Percentiles rank a stretch among this genome's conserved stretches.
phyloP scores from a whole-genome alignment of 2,888 invertebrate genomes.

The Rhorus exstirpatorius region DNA sequence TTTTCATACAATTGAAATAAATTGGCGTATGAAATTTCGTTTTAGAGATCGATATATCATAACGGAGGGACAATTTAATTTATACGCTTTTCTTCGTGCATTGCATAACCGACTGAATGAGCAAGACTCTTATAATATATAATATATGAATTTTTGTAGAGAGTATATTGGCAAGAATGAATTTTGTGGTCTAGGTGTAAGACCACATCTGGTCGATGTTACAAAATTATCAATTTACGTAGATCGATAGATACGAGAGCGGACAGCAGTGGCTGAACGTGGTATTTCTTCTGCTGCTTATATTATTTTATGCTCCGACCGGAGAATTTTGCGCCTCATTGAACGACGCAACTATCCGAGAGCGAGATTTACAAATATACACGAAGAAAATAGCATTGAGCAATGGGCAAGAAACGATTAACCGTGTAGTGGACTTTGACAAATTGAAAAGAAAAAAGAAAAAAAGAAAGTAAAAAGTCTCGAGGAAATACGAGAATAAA shows the following conservation, averaged over 20 bases:
- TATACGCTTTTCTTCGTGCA: conserved; percentile 42
- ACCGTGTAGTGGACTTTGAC: conserved; percentile 31
- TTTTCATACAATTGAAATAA: too few species aligned
- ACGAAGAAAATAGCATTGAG: conserved; percentile 52
- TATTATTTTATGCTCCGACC: background rate
- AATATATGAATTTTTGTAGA: conserved; percentile 45
- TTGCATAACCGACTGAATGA: conserved; percentile 25
- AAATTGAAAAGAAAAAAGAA: conserved; percentile 20
- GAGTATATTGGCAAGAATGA: conserved; percentile 56
- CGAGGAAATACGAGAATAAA: background rate
- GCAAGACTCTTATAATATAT: conserved; percentile 1
- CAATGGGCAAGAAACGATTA: conserved; percentile 35
- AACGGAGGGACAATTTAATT: too few species aligned
- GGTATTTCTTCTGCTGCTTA: background rate
- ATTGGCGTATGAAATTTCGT: too few species aligned
- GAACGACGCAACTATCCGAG: conserved; percentile 35
- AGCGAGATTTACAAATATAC: conserved; percentile 17
- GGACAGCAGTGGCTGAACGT: background rate
- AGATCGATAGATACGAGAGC: conserved; percentile 2
- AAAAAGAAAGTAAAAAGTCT: conserved; percentile 24
- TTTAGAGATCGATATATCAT: too few species aligned
- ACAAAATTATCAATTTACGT: conserved; percentile 60
- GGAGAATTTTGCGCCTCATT: conserved; percentile 64
- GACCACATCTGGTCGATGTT: conserved; percentile 41
- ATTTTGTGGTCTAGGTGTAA: conserved; percentile 47